Evolutionary conservation across 2,797 vertebrate species (phyloP), one percentile per base, ranked within the genome.

Genomic region (Etheostoma nigrum): DNA sequence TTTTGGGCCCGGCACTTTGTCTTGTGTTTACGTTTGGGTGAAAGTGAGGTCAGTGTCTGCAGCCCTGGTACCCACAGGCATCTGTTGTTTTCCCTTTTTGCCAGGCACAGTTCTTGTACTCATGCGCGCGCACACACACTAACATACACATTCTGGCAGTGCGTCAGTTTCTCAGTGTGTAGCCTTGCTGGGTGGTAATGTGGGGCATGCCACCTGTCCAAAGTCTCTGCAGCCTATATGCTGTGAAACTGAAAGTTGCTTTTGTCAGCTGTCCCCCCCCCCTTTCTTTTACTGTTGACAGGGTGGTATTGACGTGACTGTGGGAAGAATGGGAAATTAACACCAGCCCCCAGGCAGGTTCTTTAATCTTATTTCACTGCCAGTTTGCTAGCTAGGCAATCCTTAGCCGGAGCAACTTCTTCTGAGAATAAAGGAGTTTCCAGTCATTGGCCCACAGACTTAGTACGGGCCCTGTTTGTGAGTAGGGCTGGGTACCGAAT

Each of bases 11-110:
- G 79, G 63, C 74, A 60, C 81, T 82, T 79, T 84, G 83, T 90
- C 77, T 86, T 44, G 67, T 89, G 76, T 92, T 92, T 91, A 88
- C 75, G 30, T 90, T 90, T 77, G 79, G 82, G 79, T 91, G 78
- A 87, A 80, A 82, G 81, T 68, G 73, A 86, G 88, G 88, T 91
- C 88, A 84, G 67, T 68, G 79, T 89, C 81, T 90, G 87, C 27
- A 61, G 88, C 81, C 67, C 74, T 58, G 83, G 60, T 85, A 84
- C 76, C 89, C 89, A 67, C 87, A 88, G 86, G 75, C 81, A 84
- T 92, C 83, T 91, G 86, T 76, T 90, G 68, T 89, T 84, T 75
- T 81, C 75, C 5, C 6, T 85, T 59, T 47, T 33, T 80, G 81
- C 75, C 82, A 88, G 74, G 83, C 79, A 53, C 44, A 15, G 65